Evolutionary conservation across 1,140 invertebrate genomes (phyloP), one percentile per base, ranked within the genome.

Genomic region (Penaeus chinensis): DNA sequence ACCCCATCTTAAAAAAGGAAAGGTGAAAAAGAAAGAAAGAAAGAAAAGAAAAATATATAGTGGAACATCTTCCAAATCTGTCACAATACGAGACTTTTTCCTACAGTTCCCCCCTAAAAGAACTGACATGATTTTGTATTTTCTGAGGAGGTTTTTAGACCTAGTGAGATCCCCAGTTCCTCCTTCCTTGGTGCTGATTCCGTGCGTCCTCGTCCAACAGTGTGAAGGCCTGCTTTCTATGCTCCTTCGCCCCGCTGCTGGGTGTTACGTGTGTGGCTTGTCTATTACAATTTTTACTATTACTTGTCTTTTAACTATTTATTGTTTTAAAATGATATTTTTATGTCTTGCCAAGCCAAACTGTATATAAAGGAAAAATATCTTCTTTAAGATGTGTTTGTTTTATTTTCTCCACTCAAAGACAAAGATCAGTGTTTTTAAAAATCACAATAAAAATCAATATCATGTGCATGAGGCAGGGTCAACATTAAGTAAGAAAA

Each of bases 311-410:
- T 54, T 19, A 60, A 66, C 81, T 84, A 84, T 84, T 84, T 62
- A 85, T 71, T 85, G 84, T 37, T 78, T 79, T 82, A 82, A 69
- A 82, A 82, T 20, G n/a, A 78, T 85, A 77, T 85, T 85, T 85
- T 85, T 85, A 54, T 71, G 66, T 82, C 65, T 85, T 85, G 47
- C 83, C 74, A 77, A 63, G 74, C 71, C 83, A 85, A 85, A 85
- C 24, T 85, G 83, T 85, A 78, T 85, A 85, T 77, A 85, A 77
- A 78, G 19, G 20, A 78, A 78, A 85, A 84, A 27, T 62, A 24
- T 54, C 54, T 54, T 54, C 54, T 54, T 54, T 54, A 54, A 54
- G 54, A 62, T 18, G 42, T 27, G 11, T 42, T 62, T 27, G 61
- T 78, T 85, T 62, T 62, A 85, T 62, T 78, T 42, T 13, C n/a